Conservation (phyloP, 2,113 vertebrate species). For the Zonotrichia leucophrys region DNA sequence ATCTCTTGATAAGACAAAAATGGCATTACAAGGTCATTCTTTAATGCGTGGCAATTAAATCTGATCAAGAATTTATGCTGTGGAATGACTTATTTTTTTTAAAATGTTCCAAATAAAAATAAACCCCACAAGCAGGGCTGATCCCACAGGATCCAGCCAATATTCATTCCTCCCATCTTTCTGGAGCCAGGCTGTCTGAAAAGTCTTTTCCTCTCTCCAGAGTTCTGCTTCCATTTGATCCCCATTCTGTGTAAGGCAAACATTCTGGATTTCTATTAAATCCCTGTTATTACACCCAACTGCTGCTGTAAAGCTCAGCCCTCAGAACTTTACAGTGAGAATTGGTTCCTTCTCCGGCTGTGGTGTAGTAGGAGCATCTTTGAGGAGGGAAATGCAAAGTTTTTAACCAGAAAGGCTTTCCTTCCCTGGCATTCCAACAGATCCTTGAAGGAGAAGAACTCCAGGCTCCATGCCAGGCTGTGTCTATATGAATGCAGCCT, state of each 20-base stretch:
- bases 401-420: background rate
- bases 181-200: background rate
- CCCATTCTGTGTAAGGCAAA: background rate
- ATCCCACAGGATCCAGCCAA: background rate
- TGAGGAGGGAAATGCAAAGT: background rate
- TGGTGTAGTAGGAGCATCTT: fast-evolving
- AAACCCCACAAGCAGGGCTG: background rate
- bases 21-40: background rate
- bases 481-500: background rate
- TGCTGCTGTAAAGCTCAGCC: background rate
- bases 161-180: background rate
- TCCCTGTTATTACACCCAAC: background rate
- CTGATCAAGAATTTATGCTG: background rate
- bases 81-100: background rate
- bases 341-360: background rate
- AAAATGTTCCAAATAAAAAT: background rate
- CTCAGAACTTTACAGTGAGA: background rate
- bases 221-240: background rate
- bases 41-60: conserved; percentile 1
- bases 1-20: background rate
- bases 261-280: fast-evolving
- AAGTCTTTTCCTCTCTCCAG: background rate
- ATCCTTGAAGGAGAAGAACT: background rate
- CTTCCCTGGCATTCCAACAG: background rate
- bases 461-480: background rate